phyloP scores from a whole-genome alignment of 2,797 vertebrate species.

The Arctocebus calabarensis region DNA sequence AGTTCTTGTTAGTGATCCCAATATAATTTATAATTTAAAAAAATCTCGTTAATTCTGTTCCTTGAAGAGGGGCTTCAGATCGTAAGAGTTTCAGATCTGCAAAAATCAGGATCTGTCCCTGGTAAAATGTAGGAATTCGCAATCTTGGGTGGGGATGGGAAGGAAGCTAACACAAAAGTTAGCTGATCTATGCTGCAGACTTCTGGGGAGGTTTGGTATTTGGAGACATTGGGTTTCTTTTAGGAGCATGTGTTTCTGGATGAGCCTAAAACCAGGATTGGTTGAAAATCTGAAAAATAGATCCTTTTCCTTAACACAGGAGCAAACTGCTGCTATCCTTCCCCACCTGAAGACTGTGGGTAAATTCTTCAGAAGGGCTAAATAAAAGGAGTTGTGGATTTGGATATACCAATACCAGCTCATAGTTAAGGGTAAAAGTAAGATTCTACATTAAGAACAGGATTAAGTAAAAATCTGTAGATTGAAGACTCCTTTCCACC shows the following conservation, averaged over 20 bases:
- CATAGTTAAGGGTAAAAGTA: neutral
- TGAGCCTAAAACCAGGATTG: neutral
- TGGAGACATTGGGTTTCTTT: neutral
- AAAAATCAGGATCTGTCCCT: neutral
- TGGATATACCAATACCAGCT: neutral
- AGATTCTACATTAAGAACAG: neutral
- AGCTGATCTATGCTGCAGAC: neutral
- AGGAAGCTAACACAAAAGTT: neutral
- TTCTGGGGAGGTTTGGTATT: neutral
- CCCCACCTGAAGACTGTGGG: neutral
- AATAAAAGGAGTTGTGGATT: neutral
- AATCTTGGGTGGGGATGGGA: neutral
- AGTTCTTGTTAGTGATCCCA: neutral
- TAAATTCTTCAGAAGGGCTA: neutral
- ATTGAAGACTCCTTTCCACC: neutral
- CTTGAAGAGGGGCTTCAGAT: neutral
- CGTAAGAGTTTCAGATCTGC: neutral
- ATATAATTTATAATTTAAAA: neutral
- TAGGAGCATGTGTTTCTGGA: neutral
- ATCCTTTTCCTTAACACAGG: slow-evolving; percentile 5
- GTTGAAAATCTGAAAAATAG: slow-evolving; percentile 2
- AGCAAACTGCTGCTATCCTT: neutral
- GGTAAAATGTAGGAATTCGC: neutral
- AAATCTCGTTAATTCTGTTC: neutral
- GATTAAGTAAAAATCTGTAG: neutral